A percentile compares a stretch with the other conserved stretches of the same genome.
These are phyloP conservation scores for Tipula confusa DNA, from an alignment of 2,888 invertebrate species.

Conservation along the genomic window DNA sequence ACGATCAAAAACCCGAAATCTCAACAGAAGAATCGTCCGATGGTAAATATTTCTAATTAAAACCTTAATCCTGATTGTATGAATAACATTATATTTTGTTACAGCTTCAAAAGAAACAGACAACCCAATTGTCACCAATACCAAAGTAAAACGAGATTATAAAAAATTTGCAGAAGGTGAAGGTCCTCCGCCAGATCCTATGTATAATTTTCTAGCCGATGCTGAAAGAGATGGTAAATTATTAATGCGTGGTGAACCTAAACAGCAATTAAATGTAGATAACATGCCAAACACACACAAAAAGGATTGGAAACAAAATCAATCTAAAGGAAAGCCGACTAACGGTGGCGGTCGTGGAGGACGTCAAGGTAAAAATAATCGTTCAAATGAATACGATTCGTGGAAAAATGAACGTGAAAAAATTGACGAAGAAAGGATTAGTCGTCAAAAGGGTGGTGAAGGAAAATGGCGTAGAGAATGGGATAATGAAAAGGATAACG, in stretches of 20 bases:
- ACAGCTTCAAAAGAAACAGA: slow-evolving; percentile 38
- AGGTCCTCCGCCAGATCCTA: slow-evolving; percentile 51
- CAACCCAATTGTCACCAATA: not conserved
- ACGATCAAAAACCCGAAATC: slow-evolving; percentile 37
- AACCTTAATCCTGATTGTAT: not conserved
- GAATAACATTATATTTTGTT: slow-evolving; percentile 30
- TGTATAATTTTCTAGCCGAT: slow-evolving; percentile 50
- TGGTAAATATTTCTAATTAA: not conserved
- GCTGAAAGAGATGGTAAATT: slow-evolving; percentile 44
- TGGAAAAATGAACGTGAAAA: slow-evolving; percentile 50
- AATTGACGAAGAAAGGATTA: slow-evolving; percentile 49
- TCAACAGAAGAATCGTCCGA: slow-evolving; percentile 36
- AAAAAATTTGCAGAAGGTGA: slow-evolving; percentile 46
- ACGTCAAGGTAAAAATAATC: not conserved
- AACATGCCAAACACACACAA: slow-evolving; percentile 35
- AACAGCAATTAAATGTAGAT: slow-evolving; percentile 29
- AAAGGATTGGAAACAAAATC: slow-evolving; percentile 34
- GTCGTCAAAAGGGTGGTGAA: slow-evolving; percentile 48
- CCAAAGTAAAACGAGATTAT: slow-evolving; percentile 36
- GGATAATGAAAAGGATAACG: slow-evolving; percentile 46
- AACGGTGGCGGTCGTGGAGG: slow-evolving; percentile 29
- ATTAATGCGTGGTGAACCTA: slow-evolving; percentile 30
- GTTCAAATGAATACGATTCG: slow-evolving; percentile 44
- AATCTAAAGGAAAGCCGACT: not conserved
- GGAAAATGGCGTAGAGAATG: slow-evolving; percentile 52